These are phyloP conservation scores for Cynoglossus semilaevis DNA, from an alignment of 2,113 vertebrate genomes.

Conservation along the genomic window DNA sequence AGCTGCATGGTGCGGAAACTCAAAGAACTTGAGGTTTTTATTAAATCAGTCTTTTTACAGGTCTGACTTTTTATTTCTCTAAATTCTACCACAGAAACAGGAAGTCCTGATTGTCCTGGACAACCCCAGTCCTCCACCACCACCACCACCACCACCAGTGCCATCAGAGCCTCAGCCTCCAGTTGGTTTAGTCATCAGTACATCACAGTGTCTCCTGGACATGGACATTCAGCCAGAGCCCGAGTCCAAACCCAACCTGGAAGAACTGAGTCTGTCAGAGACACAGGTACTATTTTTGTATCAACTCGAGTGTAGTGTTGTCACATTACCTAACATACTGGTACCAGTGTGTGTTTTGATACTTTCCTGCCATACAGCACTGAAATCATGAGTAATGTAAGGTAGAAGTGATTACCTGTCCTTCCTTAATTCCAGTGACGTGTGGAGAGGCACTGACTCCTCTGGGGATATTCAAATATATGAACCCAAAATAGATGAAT, in stretches of 20 bases:
- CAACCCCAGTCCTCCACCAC: constrained; percentile 63
- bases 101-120: constrained; percentile 77
- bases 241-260: constrained; percentile 26
- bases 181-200: constrained; percentile 23
- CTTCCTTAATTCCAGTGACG: too few relatives aligned
- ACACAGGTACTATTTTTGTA: constrained; percentile 31
- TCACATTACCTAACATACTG: too few relatives aligned
- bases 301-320: too few relatives aligned
- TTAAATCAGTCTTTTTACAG: neutral
- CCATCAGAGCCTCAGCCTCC: constrained; percentile 50
- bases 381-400: too few relatives aligned
- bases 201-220: constrained; percentile 49
- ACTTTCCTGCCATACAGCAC: too few relatives aligned
- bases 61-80: neutral
- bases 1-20: constrained; percentile 76
- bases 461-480: too few relatives aligned
- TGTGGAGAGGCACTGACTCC: too few relatives aligned
- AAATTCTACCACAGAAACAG: constrained; percentile 63
- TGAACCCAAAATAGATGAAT: too few relatives aligned
- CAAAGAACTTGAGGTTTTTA: too few relatives aligned
- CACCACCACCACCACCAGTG: constrained; percentile 51
- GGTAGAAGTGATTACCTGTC: too few relatives aligned
- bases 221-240: constrained; percentile 42
- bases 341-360: too few relatives aligned
- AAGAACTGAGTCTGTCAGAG: constrained; percentile 27